phyloP scores from a whole-genome alignment of 1,140 invertebrate species.

The Trichomalopsis sarcophagae region DNA sequence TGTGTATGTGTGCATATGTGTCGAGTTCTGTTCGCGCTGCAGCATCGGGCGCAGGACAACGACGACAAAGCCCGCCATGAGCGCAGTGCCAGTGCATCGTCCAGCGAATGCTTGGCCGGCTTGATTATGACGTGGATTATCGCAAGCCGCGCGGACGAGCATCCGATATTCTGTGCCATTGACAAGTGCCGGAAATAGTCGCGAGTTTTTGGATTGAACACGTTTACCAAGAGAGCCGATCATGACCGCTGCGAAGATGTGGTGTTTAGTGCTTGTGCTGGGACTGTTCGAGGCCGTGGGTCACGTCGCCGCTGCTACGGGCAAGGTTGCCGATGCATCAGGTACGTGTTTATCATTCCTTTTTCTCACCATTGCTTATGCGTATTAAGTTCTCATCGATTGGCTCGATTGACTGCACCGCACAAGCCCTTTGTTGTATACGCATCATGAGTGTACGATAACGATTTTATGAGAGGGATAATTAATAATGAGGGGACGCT shows the following conservation, averaged over 20 bases:
- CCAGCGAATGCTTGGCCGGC: slow-evolving; percentile 23
- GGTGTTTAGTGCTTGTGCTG: slow-evolving; percentile 67
- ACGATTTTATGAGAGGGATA: too few relatives aligned
- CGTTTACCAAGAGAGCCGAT: neutral
- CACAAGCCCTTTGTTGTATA: too few relatives aligned
- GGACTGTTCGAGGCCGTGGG: slow-evolving; percentile 63
- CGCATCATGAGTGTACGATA: too few relatives aligned
- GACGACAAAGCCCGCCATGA: neutral
- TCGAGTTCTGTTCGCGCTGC: neutral
- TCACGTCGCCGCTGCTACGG: slow-evolving; percentile 57
- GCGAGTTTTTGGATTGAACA: neutral
- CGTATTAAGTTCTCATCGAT: too few relatives aligned
- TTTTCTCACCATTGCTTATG: neutral
- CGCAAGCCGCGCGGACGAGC: neutral
- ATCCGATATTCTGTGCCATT: neutral
- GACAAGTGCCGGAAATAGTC: neutral
- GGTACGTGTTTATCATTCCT: slow-evolving; percentile 8
- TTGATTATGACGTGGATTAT: neutral
- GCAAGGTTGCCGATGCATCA: slow-evolving; percentile 29
- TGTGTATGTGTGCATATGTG: too few relatives aligned
- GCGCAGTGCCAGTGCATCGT: neutral
- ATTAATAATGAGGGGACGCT: too few relatives aligned
- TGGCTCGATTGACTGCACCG: too few relatives aligned
- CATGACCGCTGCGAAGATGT: slow-evolving; percentile 64
- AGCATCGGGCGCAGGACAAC: slow-evolving; percentile 35